A percentile compares a stretch with the other conserved stretches of the same genome.
Conservation (phyloP, 2,797 vertebrate species). For the Staurois parvus region DNA sequence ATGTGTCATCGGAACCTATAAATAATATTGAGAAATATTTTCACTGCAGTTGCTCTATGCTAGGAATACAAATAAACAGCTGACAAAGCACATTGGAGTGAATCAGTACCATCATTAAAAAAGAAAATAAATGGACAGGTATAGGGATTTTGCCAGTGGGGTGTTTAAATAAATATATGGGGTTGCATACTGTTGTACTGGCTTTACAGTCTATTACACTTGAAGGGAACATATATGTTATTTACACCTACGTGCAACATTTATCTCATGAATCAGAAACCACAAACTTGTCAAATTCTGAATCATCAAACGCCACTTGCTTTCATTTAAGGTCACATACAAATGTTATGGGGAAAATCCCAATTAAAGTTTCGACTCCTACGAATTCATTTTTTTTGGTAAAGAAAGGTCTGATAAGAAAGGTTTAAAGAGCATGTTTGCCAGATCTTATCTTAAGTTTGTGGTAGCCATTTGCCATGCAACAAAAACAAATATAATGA, state of each 20-base stretch:
- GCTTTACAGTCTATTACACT: background rate
- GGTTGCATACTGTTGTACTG: background rate
- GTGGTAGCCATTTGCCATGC: background rate
- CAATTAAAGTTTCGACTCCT: conserved; percentile 48
- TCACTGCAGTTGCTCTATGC: background rate
- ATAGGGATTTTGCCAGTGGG: no score
- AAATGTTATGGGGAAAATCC: conserved; percentile 55
- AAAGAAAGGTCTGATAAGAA: conserved; percentile 17
- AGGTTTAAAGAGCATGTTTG: background rate
- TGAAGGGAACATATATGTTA: background rate
- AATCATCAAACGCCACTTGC: conserved; percentile 13
- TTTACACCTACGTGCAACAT: conserved; percentile 37
- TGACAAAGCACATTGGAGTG: background rate
- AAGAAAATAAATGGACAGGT: background rate
- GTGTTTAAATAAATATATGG: no score
- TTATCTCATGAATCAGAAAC: conserved; percentile 35
- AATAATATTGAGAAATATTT: background rate
- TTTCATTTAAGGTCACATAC: conserved; percentile 34
- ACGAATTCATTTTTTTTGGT: conserved; percentile 26
- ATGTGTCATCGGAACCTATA: no score
- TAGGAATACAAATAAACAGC: background rate
- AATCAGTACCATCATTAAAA: background rate
- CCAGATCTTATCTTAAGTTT: background rate
- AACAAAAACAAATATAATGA: background rate
- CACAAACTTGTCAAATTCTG: conserved; percentile 50